Evolutionary conservation across 2,797 vertebrate genomes (phyloP).

Genomic region (Arnoldichthys spilopterus): DNA sequence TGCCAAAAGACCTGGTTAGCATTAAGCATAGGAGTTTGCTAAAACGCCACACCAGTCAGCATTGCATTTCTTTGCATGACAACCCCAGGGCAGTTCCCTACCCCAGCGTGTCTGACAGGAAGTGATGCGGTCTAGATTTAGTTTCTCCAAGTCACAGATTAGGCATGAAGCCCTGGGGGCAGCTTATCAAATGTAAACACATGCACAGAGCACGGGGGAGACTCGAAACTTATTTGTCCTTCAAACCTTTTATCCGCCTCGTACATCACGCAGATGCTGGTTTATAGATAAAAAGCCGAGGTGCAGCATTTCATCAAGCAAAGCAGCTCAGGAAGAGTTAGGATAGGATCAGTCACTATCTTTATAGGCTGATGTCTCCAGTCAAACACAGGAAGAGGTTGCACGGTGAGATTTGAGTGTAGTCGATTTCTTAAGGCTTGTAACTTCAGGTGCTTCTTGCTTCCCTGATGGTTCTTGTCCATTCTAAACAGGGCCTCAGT

Average conservation of each 20-base stretch:
- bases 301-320: slow-evolving; percentile 65
- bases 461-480: slow-evolving; percentile 72
- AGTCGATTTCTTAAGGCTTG: slow-evolving; percentile 78
- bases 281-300: slow-evolving; percentile 65
- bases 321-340: slow-evolving; percentile 61
- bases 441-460: slow-evolving; percentile 68
- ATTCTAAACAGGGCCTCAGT: slow-evolving; percentile 64
- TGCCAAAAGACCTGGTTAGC: neutral
- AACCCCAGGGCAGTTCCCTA: neutral
- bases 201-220: slow-evolving; percentile 64
- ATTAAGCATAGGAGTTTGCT: neutral
- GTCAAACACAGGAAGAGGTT: slow-evolving; percentile 38
- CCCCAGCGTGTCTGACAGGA: neutral
- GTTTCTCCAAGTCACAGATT: slow-evolving; percentile 17
- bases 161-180: neutral
- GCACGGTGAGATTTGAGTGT: slow-evolving; percentile 54
- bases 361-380: slow-evolving; percentile 12
- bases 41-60: neutral
- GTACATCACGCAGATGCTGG: slow-evolving; percentile 65
- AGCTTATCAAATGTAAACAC: slow-evolving; percentile 59
- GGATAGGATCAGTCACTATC: slow-evolving; percentile 36
- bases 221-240: slow-evolving; percentile 63
- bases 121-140: slow-evolving; percentile 7
- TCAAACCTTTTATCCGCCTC: slow-evolving; percentile 39
- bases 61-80: slow-evolving; percentile 32